Evolutionary conservation across 2,888 invertebrate genomes (phyloP), one percentile per base, ranked within the genome.

Genomic region (Lymantria monacha): DNA sequence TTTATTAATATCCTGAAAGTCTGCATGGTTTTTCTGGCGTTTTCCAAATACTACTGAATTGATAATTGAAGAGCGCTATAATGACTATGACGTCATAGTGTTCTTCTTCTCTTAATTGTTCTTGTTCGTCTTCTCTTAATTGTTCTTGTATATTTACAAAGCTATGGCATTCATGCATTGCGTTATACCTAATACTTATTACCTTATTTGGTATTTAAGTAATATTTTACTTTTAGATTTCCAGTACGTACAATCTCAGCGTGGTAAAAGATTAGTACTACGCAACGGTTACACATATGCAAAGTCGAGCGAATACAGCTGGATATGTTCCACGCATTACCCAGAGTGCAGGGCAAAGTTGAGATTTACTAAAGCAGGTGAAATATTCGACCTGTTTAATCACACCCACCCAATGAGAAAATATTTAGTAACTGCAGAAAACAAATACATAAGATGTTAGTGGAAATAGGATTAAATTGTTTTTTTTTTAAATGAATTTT

Each of bases 301-400:
- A 0, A 49, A 54, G 30, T 47, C 56, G 44, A 12, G 44, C 0
- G 36, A 30, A 0, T 15, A 44, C 30, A 54, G 56, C 8, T 83
- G 81, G 80, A 60, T 68, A 0, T 83, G 83, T 48, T 82, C 83
- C 0, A 59, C 55, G 0, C 44, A 54, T 33, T 37, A 58, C 30
- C 55, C 55, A 0, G 44, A 55, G 0, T 81, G 80, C 46, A 75
- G 68, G 12, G 77, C 76, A 0, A 75, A 67, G 48, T 10, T 81
- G 9, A 66, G 46, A 30, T 31, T 22, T 33, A 46, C 42, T 40
- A 13, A 30, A 31, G 3, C 10, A 33, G 46, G 46, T 40, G 46
- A 30, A 9, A n/a, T 46, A 7, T n/a, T 41, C 9, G 15, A 13
- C 15, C 1, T 33, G 9, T 10, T 33, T 3, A 10, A 33, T 10